Conservation (phyloP, 2,113 vertebrate genomes). For the Archilochus colubris region DNA sequence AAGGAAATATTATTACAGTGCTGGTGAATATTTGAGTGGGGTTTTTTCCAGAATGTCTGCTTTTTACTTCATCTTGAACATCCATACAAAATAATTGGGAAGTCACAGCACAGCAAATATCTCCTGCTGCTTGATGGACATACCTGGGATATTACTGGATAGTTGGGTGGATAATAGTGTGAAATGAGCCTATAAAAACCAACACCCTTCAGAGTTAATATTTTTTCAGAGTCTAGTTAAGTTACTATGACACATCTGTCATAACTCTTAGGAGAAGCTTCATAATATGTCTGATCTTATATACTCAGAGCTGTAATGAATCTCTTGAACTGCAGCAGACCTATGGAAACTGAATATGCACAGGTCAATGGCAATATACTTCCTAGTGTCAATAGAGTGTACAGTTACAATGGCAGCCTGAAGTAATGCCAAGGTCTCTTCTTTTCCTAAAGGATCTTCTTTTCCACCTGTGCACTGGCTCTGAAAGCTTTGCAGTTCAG, state of each 20-base stretch:
- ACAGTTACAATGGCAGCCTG: background rate
- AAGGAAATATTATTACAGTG: background rate
- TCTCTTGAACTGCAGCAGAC: conserved; percentile 35
- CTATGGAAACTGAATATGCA: conserved; percentile 26
- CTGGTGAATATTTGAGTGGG: background rate
- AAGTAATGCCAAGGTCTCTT: background rate
- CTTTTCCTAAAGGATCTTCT: background rate
- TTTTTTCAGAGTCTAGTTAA: conserved; percentile 36
- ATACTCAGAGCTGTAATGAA: conserved; percentile 17
- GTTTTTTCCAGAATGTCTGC: background rate
- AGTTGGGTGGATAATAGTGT: conserved; percentile 66
- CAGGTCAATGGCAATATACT: conserved; percentile 59
- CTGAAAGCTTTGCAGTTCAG: background rate
- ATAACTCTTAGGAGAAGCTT: conserved; percentile 59
- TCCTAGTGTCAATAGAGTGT: background rate
- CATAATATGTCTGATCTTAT: conserved; percentile 43
- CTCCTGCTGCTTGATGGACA: conserved; percentile 24
- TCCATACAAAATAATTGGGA: conserved; percentile 4
- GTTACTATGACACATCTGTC: conserved; percentile 65
- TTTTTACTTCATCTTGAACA: conserved; percentile 29
- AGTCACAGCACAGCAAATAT: conserved; percentile 48
- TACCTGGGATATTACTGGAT: background rate
- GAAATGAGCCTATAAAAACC: conserved; percentile 61
- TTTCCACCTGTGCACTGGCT: conserved; percentile 26
- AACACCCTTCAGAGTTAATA: conserved; percentile 64